A percentile compares a stretch with the other conserved stretches of the same genome.
These are phyloP conservation scores for Falco rusticolus DNA, from an alignment of 2,797 vertebrate species.

Conservation along the genomic window DNA sequence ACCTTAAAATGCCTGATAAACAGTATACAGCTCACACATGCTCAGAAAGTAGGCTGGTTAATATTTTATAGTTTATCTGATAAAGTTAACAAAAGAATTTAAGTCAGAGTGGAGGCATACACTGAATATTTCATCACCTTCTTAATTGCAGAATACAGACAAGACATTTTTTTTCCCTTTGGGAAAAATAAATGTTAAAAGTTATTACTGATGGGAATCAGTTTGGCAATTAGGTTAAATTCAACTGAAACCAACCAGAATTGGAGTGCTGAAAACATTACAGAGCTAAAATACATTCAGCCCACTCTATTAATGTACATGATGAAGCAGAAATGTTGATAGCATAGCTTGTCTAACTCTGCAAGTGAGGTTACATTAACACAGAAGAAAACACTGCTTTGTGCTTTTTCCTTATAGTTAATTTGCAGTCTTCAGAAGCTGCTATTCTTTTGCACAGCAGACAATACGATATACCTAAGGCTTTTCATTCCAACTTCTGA, in stretches of 20 bases:
- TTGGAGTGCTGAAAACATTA: conserved; percentile 61
- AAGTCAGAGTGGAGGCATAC: conserved; percentile 72
- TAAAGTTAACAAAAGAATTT: conserved; percentile 83
- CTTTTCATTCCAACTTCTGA: conserved; percentile 79
- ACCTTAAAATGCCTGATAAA: conserved; percentile 70
- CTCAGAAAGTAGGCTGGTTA: conserved; percentile 70
- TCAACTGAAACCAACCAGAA: conserved; percentile 75
- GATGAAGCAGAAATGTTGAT: conserved; percentile 71
- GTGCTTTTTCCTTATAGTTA: conserved; percentile 68
- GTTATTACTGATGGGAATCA: conserved; percentile 78
- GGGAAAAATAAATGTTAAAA: conserved; percentile 80
- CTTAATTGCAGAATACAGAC: conserved; percentile 78
- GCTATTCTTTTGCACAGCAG: conserved; percentile 70
- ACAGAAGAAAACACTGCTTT: conserved; percentile 70
- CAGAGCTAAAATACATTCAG: conserved; percentile 64
- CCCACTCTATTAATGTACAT: conserved; percentile 67
- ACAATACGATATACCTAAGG: conserved; percentile 79
- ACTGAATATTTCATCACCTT: conserved; percentile 81
- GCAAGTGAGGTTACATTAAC: conserved; percentile 71
- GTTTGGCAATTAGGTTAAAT: conserved; percentile 79
- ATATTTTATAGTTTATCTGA: conserved; percentile 80
- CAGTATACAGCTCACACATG: conserved; percentile 67
- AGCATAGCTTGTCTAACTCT: conserved; percentile 43
- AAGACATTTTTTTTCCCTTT: conserved; percentile 63
- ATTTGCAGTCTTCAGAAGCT: conserved; percentile 74